Base-by-base conservation (phyloP, 2,797 vertebrate species). In the Sparidentex hasta region DNA sequence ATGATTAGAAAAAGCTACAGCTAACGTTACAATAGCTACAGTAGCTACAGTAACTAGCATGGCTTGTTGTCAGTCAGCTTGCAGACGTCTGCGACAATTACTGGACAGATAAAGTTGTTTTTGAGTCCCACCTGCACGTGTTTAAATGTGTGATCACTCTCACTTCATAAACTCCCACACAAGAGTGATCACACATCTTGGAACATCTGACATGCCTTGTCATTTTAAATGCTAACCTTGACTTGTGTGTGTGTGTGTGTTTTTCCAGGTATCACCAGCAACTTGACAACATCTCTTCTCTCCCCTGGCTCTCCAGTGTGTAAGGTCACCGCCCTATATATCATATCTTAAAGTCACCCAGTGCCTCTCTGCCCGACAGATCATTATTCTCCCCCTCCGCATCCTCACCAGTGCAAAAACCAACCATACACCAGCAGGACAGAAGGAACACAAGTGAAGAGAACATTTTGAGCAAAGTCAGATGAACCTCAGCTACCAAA, bases 241-340 rank as follows among this genome's bases (percentile, higher is more conserved):
- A 18, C 18, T 78, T 29, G 25, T 25, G 25, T 25, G 25, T 25
- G 27, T 27, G 27, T 27, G 27, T 27, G 27, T 27, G 27, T 27
- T 61, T 59, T 29, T 27, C 0, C 78, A 93, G 92, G 83, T 78
- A 87, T 87, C 87, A 93, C 88, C 90, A 93, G 92, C 91, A 90
- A 83, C 67, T 67, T 84, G 86, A 77, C 58, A 80, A 71, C 90
- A 82, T 80, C 82, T 88, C 81, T 90, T 90, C 92, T 93, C 93
- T 93, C 94, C 94, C 93, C 92, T 92, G 88, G 90, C 90, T 92
- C 87, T 83, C 63, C 76, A 72, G 76, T 81, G 86, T 87, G 67
- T 18, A 75, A 89, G 73, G 75, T 87, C 74, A 71, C 44, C 41
- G 17, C 59, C 74, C 69, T 38, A 14, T 66, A 23, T 8, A 76